These are phyloP conservation scores for Pedicia rivosa DNA, from an alignment of 2,888 invertebrate species.

Conservation along the genomic window DNA sequence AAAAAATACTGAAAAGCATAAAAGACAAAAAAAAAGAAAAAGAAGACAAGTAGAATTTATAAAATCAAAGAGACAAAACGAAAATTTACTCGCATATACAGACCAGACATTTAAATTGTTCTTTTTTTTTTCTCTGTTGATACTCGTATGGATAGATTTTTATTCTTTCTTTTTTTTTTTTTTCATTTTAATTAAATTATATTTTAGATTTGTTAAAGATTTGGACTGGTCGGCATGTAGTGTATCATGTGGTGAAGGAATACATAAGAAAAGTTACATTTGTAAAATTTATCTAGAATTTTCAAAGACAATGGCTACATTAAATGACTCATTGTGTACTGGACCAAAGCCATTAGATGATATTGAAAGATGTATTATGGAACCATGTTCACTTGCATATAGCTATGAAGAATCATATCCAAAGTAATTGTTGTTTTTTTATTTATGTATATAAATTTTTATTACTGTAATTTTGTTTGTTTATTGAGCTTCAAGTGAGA, in stretches of 20 bases:
- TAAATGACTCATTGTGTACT: conserved; percentile 76
- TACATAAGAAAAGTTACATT: conserved; percentile 70
- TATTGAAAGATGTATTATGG: conserved; percentile 63
- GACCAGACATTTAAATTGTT: not conserved
- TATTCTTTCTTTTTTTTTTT: too few relatives aligned
- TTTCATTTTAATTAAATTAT: too few relatives aligned
- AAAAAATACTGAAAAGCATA: too few relatives aligned
- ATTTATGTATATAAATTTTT: not conserved
- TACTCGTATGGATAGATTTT: too few relatives aligned
- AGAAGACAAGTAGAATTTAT: too few relatives aligned
- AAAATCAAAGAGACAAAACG: too few relatives aligned
- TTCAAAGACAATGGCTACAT: conserved; percentile 70
- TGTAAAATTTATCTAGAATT: conserved; percentile 92
- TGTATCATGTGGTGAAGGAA: conserved; percentile 80
- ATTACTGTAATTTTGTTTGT: too few relatives aligned
- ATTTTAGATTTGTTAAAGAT: conserved; percentile 72
- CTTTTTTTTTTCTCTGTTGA: too few relatives aligned
- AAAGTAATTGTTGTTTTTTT: conserved; percentile 11
- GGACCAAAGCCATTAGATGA: conserved; percentile 72
- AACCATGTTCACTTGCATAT: conserved; percentile 55
- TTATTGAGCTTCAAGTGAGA: too few relatives aligned
- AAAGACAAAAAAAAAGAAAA: too few relatives aligned
- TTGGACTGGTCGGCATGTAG: conserved; percentile 83
- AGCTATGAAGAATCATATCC: conserved; percentile 32
- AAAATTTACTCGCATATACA: too few relatives aligned